These are phyloP conservation scores for Scaptomyza polygonia DNA, from an alignment of 2,888 invertebrate genomes.

Conservation along the genomic window DNA sequence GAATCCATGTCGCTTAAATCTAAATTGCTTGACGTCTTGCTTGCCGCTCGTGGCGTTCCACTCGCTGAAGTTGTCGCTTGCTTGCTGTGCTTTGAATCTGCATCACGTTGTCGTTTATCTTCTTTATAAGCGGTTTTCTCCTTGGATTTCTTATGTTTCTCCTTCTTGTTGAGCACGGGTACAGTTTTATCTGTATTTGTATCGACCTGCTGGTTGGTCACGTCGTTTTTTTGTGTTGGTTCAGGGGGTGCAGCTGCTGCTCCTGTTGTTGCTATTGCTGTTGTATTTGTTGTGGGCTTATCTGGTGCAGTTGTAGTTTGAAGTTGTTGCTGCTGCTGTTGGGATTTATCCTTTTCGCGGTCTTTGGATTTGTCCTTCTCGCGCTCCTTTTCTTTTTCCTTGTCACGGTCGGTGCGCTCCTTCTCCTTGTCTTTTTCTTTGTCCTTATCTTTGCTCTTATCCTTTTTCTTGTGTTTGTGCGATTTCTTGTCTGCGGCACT, in stretches of 20 bases:
- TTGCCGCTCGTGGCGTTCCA: constrained; percentile 27
- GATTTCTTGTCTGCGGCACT: constrained; percentile 85
- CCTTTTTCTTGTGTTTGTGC: constrained; percentile 88
- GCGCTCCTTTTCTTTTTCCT: constrained; percentile 59
- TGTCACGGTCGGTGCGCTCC: constrained; percentile 58
- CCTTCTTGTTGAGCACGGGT: constrained; percentile 54
- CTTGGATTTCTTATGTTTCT: constrained; percentile 78
- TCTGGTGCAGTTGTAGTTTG: constrained; percentile 29
- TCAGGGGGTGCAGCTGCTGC: constrained; percentile 37
- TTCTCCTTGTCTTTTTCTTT: constrained; percentile 83
- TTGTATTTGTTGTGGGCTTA: constrained; percentile 11
- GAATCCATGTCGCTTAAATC: constrained; percentile 82
- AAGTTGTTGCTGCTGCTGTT: constrained; percentile 30
- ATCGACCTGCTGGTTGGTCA: constrained; percentile 24
- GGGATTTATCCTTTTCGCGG: constrained; percentile 39
- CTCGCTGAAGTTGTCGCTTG: constrained; percentile 13
- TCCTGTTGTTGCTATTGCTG: constrained; percentile 33
- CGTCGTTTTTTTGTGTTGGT: constrained; percentile 52
- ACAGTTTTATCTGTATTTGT: constrained; percentile 42
- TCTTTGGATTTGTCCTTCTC: constrained; percentile 56
- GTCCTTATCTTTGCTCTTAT: constrained; percentile 88
- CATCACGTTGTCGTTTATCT: constrained; percentile 71
- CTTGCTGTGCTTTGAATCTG: constrained; percentile 36
- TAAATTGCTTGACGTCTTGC: constrained; percentile 65
- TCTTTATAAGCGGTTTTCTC: constrained; percentile 72